These are phyloP conservation scores for Pristionchus japonicus DNA, from an alignment of 2,888 invertebrate species.

Conservation along the genomic window DNA sequence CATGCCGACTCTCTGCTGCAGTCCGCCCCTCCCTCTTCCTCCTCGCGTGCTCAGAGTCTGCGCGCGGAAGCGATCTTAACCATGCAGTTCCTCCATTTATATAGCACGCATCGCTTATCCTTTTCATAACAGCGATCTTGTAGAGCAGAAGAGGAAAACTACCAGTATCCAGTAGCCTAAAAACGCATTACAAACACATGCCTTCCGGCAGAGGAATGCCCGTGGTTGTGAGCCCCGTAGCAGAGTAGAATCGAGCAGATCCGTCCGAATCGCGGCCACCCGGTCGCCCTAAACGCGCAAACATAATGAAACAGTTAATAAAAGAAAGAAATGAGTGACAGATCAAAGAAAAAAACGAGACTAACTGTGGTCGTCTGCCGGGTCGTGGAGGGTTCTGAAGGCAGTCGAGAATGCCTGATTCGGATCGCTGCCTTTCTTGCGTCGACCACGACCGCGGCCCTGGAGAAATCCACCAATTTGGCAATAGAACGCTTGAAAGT, in stretches of 20 bases:
- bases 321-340: no score
- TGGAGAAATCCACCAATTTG: background rate
- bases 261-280: background rate
- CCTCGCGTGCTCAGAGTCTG: slow-evolving; percentile 5
- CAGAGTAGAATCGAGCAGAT: slow-evolving; percentile 4
- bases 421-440: slow-evolving; percentile 1
- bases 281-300: background rate
- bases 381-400: slow-evolving; percentile 16
- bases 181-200: no score
- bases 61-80: slow-evolving; percentile 4
- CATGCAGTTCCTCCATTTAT: background rate
- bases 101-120: no score
- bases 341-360: background rate
- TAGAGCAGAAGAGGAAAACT: no score
- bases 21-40: background rate
- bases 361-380: background rate
- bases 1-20: slow-evolving; percentile 20
- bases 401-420: background rate
- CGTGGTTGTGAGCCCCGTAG: background rate
- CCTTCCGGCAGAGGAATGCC: background rate
- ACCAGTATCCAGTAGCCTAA: no score
- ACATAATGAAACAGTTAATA: background rate
- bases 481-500: background rate
- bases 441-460: background rate
- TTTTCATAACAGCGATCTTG: no score